Percentiles rank a stretch among this genome's conserved stretches.
phyloP scores from a whole-genome alignment of 2,113 vertebrate genomes.

The Tiliqua scincoides region DNA sequence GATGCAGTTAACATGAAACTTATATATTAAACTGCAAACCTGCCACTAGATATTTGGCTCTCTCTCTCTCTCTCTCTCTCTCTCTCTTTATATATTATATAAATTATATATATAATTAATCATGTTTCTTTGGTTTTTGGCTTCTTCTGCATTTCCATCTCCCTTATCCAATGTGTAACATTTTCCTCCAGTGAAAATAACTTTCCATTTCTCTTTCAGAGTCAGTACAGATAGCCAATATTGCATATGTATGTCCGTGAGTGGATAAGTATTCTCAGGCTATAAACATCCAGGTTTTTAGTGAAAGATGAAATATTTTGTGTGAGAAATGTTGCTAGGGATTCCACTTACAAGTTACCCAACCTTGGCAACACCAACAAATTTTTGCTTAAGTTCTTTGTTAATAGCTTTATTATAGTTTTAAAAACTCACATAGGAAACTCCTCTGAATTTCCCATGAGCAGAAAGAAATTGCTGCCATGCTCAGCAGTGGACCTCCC shows the following conservation, averaged over 20 bases:
- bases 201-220: neutral
- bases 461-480: neutral
- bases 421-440: neutral
- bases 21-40: neutral
- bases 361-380: neutral
- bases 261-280: neutral
- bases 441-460: neutral
- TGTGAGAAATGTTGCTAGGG: neutral
- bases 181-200: neutral
- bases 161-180: neutral
- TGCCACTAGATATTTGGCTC: neutral
- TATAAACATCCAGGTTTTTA: neutral
- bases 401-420: neutral
- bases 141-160: neutral
- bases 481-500: too few relatives aligned
- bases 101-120: neutral
- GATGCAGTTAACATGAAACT: neutral
- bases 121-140: neutral
- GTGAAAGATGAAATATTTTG: neutral
- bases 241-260: neutral
- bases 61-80: too few relatives aligned
- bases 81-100: too few relatives aligned
- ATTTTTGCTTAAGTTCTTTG: neutral
- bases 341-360: neutral
- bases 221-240: neutral